Evolutionary conservation across 2,888 invertebrate genomes (phyloP).

Genomic region (Drosophila bunnanda): DNA sequence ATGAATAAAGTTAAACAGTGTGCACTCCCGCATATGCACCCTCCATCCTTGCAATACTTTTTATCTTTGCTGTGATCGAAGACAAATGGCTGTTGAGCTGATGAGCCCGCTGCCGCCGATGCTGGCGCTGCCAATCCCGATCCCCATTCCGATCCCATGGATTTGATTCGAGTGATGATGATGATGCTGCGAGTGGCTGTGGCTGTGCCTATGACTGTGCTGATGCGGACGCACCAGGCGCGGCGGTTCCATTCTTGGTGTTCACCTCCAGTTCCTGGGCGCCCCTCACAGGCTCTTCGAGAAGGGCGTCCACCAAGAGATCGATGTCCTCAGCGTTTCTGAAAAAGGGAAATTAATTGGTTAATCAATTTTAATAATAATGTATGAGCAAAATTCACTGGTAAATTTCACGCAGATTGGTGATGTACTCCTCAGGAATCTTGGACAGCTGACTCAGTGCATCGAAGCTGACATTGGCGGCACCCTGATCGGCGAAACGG

Average conservation of each 20-base stretch:
- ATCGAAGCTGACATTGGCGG: conserved; percentile 80
- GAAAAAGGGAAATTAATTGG: conserved; percentile 43
- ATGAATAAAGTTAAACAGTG: conserved; percentile 37
- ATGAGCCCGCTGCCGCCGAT: conserved; percentile 71
- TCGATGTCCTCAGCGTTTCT: conserved; percentile 92
- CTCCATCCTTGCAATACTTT: conserved; percentile 27
- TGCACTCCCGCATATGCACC: conserved; percentile 6
- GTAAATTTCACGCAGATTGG: conserved; percentile 89
- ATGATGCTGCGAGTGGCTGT: conserved; percentile 56
- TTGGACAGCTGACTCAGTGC: conserved; percentile 68
- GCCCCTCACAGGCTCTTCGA: conserved; percentile 92
- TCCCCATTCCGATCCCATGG: conserved; percentile 48
- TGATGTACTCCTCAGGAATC: conserved; percentile 86
- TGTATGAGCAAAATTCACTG: conserved; percentile 84
- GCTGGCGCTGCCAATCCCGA: conserved; percentile 67
- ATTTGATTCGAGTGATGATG: conserved; percentile 50
- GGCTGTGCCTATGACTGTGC: conserved; percentile 38
- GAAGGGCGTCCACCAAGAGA: conserved; percentile 92
- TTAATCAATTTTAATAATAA: no score
- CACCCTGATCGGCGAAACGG: conserved; percentile 65
- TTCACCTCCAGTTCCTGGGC: no score
- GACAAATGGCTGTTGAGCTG: conserved; percentile 36
- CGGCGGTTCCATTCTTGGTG: no score
- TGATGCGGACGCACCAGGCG: no score
- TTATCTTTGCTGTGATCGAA: conserved; percentile 13